Evolutionary conservation across 2,113 vertebrate genomes (phyloP).

Genomic region (Pituophis catenifer): DNA sequence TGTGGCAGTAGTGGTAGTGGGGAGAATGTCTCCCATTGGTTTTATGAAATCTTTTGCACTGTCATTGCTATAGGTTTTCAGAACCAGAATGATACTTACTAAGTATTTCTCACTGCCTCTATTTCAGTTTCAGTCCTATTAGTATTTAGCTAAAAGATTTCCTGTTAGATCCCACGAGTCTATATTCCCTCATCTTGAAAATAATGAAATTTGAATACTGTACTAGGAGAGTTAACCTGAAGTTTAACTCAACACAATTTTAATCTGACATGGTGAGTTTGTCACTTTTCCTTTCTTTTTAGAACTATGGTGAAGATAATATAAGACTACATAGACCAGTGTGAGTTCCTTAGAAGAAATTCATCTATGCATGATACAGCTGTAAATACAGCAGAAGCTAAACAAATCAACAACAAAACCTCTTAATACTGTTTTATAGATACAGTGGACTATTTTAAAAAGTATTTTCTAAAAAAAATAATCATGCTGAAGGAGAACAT

Average conservation of each 20-base stretch:
- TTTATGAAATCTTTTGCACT: background rate
- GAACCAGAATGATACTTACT: background rate
- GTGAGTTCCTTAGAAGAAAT: background rate
- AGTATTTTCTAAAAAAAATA: background rate
- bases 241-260: background rate
- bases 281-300: background rate
- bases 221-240: background rate
- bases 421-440: background rate
- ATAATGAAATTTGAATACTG: background rate
- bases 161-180: background rate
- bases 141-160: background rate
- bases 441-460: background rate
- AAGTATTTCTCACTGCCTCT: background rate
- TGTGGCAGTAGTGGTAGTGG: background rate
- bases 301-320: background rate
- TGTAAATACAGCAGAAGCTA: background rate
- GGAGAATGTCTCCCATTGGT: background rate
- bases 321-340: background rate
- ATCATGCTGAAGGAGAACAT: background rate
- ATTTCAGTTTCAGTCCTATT: background rate
- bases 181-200: background rate
- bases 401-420: background rate
- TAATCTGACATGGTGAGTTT: background rate
- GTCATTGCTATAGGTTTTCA: background rate
- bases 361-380: background rate